Evolutionary conservation across 2,888 invertebrate species (phyloP), one percentile per base, ranked within the genome.

Genomic region (Drosophila demipolita): DNA sequence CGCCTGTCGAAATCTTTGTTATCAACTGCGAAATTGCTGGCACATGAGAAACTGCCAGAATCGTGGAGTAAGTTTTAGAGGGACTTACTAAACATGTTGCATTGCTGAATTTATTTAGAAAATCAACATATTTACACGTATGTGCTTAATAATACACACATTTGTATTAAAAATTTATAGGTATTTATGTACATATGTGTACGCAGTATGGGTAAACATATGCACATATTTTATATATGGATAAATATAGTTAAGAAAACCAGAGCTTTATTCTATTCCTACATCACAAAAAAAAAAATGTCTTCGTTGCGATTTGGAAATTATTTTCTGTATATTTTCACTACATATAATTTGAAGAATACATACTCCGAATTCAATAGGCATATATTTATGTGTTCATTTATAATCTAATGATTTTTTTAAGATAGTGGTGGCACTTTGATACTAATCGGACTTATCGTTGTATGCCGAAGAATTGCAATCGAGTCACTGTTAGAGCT

Each of bases 351-450:
- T 49, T 45, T 66, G 35, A 57, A 64, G 38, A 50, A 79, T 78
- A 78, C 78, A 64, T 80, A 78, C 78, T 79, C 54, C 61, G 75
- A 73, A 75, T 61, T 72, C 73, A 72, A 61, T 64, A 60, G 63
- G 72, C 80, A 75, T 75, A 78, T 75, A 77, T 77, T 72, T 79
- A 71, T 71, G 75, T 78, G 75, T 78, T 67, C 75, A 78, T 78
- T 79, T 72, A 72, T 78, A 78, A 70, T 78, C 74, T 78, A 78
- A 78, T 77, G 73, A 77, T 77, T 78, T 63, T 70, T 78, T 73
- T 69, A 63, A 78, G 70, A 58, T 70, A 78, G 78, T 78, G 78
- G 71, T 78, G 78, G 54, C 75, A 78, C 78, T 60, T 45, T 26
- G 23, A 36, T 78, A 49, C 20, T 35, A 23, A 78, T 78, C 64